Evolutionary conservation across 2,888 invertebrate species (phyloP).

Genomic region (Chrysolina oricalcia): DNA sequence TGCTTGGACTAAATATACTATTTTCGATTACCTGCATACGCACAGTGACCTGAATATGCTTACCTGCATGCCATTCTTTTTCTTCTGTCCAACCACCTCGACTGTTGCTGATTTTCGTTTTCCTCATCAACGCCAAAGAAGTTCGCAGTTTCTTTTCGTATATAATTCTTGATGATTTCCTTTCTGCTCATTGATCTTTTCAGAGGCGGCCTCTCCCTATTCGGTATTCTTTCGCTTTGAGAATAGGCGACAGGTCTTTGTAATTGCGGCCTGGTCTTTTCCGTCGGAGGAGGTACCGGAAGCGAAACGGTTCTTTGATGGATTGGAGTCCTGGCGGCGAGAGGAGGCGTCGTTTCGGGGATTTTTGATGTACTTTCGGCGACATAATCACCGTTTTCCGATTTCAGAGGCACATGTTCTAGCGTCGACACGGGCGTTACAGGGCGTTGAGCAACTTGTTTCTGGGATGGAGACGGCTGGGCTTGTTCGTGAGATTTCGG

Average conservation of each 20-base stretch:
- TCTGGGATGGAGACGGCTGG: conserved; percentile 47
- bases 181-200: conserved; percentile 70
- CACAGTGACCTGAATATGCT: conserved; percentile 61
- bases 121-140: conserved; percentile 90
- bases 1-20: too few species aligned
- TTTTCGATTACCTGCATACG: background rate
- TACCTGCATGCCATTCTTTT: conserved; percentile 85
- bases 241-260: conserved; percentile 63
- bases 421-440: conserved; percentile 44
- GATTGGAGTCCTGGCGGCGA: conserved; percentile 50
- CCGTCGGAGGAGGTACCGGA: conserved; percentile 61
- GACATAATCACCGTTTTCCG: conserved; percentile 42
- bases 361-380: conserved; percentile 39
- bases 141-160: conserved; percentile 86
- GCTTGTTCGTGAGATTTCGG: conserved; percentile 33
- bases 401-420: conserved; percentile 38
- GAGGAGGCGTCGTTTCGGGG: conserved; percentile 39
- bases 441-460: conserved; percentile 50
- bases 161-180: conserved; percentile 76
- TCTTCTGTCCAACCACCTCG: conserved; percentile 87
- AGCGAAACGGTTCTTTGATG: conserved; percentile 64
- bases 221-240: conserved; percentile 68
- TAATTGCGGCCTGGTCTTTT: conserved; percentile 52
- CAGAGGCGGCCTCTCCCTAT: conserved; percentile 67
- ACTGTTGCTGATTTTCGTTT: conserved; percentile 78